phyloP scores from a whole-genome alignment of 2,888 invertebrate genomes.

The Philereme vetulata region DNA sequence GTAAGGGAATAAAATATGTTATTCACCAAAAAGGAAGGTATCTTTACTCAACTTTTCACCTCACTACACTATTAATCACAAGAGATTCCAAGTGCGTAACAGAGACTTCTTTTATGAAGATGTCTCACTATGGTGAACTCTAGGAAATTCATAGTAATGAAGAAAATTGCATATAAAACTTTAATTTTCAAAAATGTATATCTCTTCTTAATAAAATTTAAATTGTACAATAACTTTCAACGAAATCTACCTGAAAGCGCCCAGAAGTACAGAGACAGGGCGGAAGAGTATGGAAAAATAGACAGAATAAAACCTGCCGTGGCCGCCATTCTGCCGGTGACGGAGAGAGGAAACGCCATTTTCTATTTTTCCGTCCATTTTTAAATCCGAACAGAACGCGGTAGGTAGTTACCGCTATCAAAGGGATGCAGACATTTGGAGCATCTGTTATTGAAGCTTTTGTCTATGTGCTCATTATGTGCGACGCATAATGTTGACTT shows the following conservation, averaged over 20 bases:
- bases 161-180: too few relatives aligned
- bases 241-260: constrained; percentile 19
- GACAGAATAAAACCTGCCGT: constrained; percentile 65
- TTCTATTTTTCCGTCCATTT: constrained; percentile 67
- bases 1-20: too few relatives aligned
- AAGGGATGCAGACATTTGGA: constrained; percentile 34
- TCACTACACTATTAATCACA: too few relatives aligned
- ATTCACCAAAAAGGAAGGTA: too few relatives aligned
- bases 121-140: too few relatives aligned
- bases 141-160: too few relatives aligned
- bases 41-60: too few relatives aligned
- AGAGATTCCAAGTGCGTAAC: too few relatives aligned
- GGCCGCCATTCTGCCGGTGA: constrained; percentile 76
- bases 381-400: constrained; percentile 39
- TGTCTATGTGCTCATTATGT: constrained; percentile 30
- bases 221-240: background rate
- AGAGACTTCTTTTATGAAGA: too few relatives aligned
- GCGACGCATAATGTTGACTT: constrained; percentile 19
- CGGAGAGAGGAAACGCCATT: constrained; percentile 74
- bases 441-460: constrained; percentile 36
- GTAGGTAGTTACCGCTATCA: constrained; percentile 37
- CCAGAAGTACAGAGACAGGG: constrained; percentile 50
- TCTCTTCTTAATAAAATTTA: too few relatives aligned
- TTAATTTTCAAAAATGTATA: too few relatives aligned
- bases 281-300: constrained; percentile 63